phyloP scores from a whole-genome alignment of 2,797 vertebrate species.

The Sarcoramphus papa region DNA sequence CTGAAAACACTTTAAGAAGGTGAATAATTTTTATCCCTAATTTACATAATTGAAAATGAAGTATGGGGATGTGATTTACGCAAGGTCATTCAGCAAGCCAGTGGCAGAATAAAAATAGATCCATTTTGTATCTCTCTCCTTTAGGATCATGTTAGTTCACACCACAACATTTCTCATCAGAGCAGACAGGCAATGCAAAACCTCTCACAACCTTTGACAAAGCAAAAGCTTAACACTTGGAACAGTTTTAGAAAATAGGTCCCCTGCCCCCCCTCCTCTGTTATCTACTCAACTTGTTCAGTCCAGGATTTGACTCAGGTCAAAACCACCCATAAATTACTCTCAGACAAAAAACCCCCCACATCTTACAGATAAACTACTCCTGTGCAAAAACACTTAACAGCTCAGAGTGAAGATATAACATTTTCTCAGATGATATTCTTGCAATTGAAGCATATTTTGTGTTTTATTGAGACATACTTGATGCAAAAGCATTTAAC shows the following conservation, averaged over 20 bases:
- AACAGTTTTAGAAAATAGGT: not conserved
- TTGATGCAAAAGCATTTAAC: not conserved
- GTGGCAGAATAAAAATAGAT: slow-evolving; percentile 26
- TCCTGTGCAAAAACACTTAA: not conserved
- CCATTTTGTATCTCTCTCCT: not conserved
- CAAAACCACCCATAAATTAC: not conserved
- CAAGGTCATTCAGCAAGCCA: slow-evolving; percentile 38
- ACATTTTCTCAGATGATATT: not conserved
- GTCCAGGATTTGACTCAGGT: not conserved
- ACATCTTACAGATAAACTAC: not conserved
- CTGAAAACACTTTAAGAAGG: slow-evolving; percentile 18
- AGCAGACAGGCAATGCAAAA: not conserved
- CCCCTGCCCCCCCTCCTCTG: not conserved
- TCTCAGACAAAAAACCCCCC: not conserved
- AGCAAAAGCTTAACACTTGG: not conserved
- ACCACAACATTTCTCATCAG: not conserved
- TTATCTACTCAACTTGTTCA: not conserved
- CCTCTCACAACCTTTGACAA: not conserved
- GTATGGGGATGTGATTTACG: not conserved
- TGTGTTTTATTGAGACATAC: not conserved
- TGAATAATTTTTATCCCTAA: slow-evolving; percentile 45
- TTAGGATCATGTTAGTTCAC: not conserved
- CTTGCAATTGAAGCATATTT: not conserved
- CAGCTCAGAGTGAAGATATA: not conserved
- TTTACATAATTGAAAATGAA: slow-evolving; percentile 56